Base-by-base conservation (phyloP, 2,888 invertebrate species). In the Spialia ferax region DNA sequence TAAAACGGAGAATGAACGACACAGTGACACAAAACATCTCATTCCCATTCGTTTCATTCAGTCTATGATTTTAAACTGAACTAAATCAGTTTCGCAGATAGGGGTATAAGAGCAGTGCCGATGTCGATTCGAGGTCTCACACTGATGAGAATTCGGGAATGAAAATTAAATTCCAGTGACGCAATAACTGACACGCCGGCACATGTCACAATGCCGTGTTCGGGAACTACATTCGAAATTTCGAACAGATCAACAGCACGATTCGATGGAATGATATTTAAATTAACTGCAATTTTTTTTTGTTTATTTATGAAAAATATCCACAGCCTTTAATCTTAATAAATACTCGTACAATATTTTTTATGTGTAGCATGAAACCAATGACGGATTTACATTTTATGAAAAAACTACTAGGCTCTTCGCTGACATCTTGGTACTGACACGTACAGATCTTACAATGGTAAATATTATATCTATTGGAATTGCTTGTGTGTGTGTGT, bases 61-160 rank as follows among this genome's bases (percentile, higher is more conserved):
- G n/a, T 38, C 2, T 7, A 29, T 29, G 4, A 26, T 1, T 26
- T 26, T n/a, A n/a, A 45, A 11, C 26, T 18, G 20, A 7, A 48
- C 48, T 22, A 29, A 20, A n/a, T 61, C 8, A 29, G 8, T 42
- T 23, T 54, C 13, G 48, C 8, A 35, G 29, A 54, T 29, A 23
- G 8, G 42, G 20, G 32, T 54, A 54, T 54, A 38, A 32, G 50
- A 50, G 63, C 63, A 54, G 23, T 38, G 63, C 5, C 18, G 54
- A 23, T 20, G 38, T 60, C 29, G 20, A 55, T 42, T 63, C 63
- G 32, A 56, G 45, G 45, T 57, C 23, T 13, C 23, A 15, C 32
- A 23, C 23, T 64, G 64, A 64, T 64, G 64, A 50, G 56, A 57
- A 64, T 64, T 57, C 35, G 64, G 64, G 57, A 64, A 57, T 64